Evolutionary conservation across 2,888 invertebrate genomes (phyloP).

Genomic region (Stramonita haemastoma): DNA sequence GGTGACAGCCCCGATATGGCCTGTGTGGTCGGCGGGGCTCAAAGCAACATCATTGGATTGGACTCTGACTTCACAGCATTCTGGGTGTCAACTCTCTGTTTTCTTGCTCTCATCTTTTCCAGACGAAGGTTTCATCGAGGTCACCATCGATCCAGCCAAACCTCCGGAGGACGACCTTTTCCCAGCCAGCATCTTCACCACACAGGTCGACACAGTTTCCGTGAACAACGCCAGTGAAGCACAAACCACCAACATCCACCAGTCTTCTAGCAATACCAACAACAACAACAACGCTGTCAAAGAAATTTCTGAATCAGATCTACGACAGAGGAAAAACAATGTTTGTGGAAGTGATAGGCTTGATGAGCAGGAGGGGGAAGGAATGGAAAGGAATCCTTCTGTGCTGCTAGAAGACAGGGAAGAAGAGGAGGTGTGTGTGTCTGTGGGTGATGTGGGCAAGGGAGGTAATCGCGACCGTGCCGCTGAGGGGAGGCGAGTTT

Average conservation of each 20-base stretch:
- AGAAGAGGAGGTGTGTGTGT: background rate
- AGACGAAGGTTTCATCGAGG: conserved; percentile 69
- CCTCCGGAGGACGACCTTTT: conserved; percentile 66
- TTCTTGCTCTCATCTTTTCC: no score
- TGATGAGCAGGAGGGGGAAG: background rate
- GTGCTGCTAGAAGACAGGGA: background rate
- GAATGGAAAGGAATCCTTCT: background rate
- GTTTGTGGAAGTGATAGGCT: background rate
- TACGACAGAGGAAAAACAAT: background rate
- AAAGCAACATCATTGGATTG: no score
- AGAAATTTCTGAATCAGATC: background rate
- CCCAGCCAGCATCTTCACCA: conserved; percentile 55
- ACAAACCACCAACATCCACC: background rate
- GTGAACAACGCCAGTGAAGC: background rate
- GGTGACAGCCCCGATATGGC: no score
- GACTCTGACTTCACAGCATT: no score
- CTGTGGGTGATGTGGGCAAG: no score
- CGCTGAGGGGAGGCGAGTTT: no score
- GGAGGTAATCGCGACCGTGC: no score
- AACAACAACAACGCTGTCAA: background rate
- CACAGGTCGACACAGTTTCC: background rate
- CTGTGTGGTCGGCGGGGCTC: no score
- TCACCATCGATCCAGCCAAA: conserved; percentile 58
- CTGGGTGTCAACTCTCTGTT: no score
- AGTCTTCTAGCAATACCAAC: background rate